phyloP scores from a whole-genome alignment of 37 sponge, comb jelly and placozoan species.

The Mnemiopsis leidyi region DNA sequence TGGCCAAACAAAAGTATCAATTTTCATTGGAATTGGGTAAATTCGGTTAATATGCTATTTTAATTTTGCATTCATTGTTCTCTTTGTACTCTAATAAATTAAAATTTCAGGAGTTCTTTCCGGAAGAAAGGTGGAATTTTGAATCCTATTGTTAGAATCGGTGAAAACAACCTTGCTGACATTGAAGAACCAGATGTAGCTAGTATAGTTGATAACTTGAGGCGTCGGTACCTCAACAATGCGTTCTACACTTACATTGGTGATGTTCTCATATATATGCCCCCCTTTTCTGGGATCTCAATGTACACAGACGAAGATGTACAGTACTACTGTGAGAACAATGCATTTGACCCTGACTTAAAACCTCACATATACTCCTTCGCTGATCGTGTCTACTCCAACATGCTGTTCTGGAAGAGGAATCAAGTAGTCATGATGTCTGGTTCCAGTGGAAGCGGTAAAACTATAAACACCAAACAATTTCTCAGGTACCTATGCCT shows the following conservation, averaged over 20 bases:
- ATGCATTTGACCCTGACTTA: conserved; percentile 60
- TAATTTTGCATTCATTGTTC: too few species aligned
- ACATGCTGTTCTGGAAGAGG: conserved; percentile 64
- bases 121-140: conserved; percentile 19
- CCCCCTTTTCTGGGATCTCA: conserved; percentile 49
- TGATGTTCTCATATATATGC: conserved; percentile 51
- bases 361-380: conserved; percentile 62
- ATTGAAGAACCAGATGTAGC: conserved; percentile 44
- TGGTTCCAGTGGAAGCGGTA: conserved; percentile 58
- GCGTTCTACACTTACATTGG: conserved; percentile 57
- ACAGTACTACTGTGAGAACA: conserved; percentile 50
- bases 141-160: neutral
- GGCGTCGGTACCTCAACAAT: conserved; percentile 11
- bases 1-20: too few species aligned
- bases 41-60: too few species aligned
- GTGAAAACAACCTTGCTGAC: conserved; percentile 27
- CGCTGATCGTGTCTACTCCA: conserved; percentile 51
- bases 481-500: conserved; percentile 36
- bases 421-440: conserved; percentile 40
- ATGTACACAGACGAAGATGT: conserved; percentile 64
- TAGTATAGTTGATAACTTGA: neutral
- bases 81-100: neutral
- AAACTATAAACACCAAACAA: conserved; percentile 52
- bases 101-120: conserved; percentile 22
- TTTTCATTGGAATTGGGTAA: too few species aligned